Conservation (phyloP, 2,888 invertebrate genomes). For the Harpagoxenus sublaevis region DNA sequence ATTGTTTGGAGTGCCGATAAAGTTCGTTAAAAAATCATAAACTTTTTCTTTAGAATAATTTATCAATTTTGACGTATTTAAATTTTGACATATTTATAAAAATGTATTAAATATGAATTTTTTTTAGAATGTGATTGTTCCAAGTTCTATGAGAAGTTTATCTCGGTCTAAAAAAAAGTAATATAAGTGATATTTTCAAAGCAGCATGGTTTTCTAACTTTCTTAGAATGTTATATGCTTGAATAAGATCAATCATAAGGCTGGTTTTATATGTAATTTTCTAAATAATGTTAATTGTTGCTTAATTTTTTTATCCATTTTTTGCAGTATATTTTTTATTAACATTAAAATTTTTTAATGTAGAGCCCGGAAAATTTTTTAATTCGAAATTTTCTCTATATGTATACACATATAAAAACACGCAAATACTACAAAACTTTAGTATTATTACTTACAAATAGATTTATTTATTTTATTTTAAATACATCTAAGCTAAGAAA, state of each 20-base stretch:
- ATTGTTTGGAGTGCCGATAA: neutral
- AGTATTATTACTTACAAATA: neutral
- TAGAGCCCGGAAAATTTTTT: neutral
- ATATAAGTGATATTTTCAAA: neutral
- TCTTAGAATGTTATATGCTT: neutral
- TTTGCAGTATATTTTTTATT: neutral
- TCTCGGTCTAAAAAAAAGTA: too few species aligned
- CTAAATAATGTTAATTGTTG: neutral
- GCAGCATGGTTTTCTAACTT: neutral
- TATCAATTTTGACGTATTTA: neutral
- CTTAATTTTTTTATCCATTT: neutral
- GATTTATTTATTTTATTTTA: neutral
- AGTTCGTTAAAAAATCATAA: neutral
- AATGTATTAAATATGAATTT: neutral
- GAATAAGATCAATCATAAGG: neutral
- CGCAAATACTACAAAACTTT: neutral
- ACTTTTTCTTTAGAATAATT: neutral
- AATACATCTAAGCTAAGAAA: neutral
- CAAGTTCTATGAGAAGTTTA: too few species aligned
- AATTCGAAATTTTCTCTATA: neutral
- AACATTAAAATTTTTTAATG: neutral
- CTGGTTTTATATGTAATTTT: neutral
- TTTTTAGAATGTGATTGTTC: neutral
- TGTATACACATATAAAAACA: neutral
- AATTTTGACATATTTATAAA: neutral